Conservation (phyloP, 1,140 invertebrate species). For the Calycopis cecrops region DNA sequence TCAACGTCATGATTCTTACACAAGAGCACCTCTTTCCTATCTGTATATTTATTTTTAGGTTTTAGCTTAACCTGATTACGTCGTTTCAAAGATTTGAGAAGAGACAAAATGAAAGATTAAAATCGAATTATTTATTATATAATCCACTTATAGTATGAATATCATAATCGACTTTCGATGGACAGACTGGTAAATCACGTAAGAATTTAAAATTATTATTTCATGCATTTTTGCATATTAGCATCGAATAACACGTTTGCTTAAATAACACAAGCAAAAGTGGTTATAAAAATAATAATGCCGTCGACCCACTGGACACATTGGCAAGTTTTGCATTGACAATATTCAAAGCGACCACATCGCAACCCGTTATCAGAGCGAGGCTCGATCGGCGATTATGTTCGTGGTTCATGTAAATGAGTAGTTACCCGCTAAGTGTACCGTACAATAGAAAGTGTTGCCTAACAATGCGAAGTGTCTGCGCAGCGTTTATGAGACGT, state of each 20-base stretch:
- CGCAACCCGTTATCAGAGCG: constrained; percentile 17
- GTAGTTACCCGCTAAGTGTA: constrained; percentile 29
- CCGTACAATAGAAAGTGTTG: constrained; percentile 54
- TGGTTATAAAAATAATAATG: constrained; percentile 3
- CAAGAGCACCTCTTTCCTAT: too few relatives aligned
- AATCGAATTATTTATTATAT: too few relatives aligned
- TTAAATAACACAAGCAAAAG: constrained; percentile 7
- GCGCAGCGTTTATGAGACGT: constrained; percentile 45
- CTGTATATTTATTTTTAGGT: too few relatives aligned
- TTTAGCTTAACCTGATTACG: too few relatives aligned
- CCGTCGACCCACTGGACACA: background rate
- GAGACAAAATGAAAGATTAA: too few relatives aligned
- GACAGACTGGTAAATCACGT: background rate
- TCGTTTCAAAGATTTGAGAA: too few relatives aligned
- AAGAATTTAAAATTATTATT: background rate
- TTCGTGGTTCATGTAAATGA: constrained; percentile 30
- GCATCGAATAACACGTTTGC: background rate
- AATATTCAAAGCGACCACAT: background rate
- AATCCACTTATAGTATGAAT: too few relatives aligned
- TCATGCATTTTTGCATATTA: constrained; percentile 1
- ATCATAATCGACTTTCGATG: background rate
- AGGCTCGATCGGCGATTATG: constrained; percentile 24
- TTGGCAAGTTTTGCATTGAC: constrained; percentile 3
- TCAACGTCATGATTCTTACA: too few relatives aligned
- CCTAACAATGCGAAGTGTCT: constrained; percentile 42